Base-by-base conservation (phyloP, 2,888 invertebrate genomes). In the Meliscaeva auricollis region DNA sequence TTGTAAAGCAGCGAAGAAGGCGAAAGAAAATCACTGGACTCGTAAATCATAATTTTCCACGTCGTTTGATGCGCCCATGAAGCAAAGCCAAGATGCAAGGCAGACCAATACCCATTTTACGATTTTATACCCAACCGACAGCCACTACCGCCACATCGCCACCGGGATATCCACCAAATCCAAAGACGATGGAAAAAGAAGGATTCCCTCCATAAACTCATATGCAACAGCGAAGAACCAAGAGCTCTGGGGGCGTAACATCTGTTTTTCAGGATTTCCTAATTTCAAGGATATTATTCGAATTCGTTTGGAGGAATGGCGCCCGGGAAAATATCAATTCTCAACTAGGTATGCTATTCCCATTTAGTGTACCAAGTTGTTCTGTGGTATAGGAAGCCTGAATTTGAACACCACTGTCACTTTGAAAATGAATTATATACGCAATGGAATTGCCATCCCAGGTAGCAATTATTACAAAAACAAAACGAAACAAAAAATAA, bases 31-130 rank as follows among this genome's bases (percentile, higher is more conserved):
- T 73, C 54, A 35, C 48, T 72, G 76, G 72, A 74, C 69, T 84
- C 87, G 87, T 87, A 87, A 84, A 87, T 87, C 87, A 87, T 87
- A 87, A 87, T 87, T 87, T 87, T 87, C 87, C 87, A 87, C 77
- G 72, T 87, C 87, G 87, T 87, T 87, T 81, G 76, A 84, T 87
- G 87, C 77, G 87, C 87, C 80, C 79, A 84, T 66, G 75, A 75
- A 84, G 54, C 35, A 38, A 9, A 74, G 75, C 56, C 79, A 84
- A 66, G 62, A 69, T 74, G 73, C 62, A 78, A n/a, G 62, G 69
- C 60, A 78, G 78, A 78, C 69, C 60, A 58, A 35, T 22, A 52
- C 50, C 35, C 44, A 62, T 32, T 15, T 17, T 52, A 15, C 54
- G 11, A 3, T 7, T 3, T 38, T 9, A 3, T 38, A 9, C 30